Percentiles rank a stretch among this genome's conserved stretches.
Evolutionary conservation across 2,797 vertebrate species (phyloP).

Genomic region (Malurus leucopterus): DNA sequence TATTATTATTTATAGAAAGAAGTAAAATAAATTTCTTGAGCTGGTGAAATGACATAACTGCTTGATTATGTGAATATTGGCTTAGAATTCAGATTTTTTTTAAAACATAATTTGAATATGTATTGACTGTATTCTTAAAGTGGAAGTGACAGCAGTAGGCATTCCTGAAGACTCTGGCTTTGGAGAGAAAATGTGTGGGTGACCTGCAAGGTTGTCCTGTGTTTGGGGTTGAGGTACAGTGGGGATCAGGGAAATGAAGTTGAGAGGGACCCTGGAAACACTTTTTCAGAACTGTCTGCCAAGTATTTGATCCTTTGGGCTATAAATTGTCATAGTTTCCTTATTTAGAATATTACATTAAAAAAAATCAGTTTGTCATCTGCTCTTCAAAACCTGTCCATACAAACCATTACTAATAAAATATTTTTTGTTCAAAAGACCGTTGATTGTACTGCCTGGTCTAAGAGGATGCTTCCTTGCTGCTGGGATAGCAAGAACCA

Average conservation of each 20-base stretch:
- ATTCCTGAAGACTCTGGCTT: not conserved
- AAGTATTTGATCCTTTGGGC: not conserved
- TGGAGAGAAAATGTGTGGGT: not conserved
- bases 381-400: not conserved
- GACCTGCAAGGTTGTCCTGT: not conserved
- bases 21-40: not conserved
- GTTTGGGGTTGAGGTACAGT: not conserved
- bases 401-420: not conserved
- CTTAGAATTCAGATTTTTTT: not conserved
- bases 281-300: not conserved
- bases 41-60: not conserved
- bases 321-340: not conserved
- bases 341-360: not conserved
- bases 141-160: not conserved
- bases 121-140: not conserved
- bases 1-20: not conserved
- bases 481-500: not conserved
- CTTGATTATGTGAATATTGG: not conserved
- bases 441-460: not conserved
- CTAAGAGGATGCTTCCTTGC: not conserved
- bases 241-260: not conserved
- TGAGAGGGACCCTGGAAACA: not conserved
- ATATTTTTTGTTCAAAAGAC: not conserved
- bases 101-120: not conserved
- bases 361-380: not conserved